phyloP scores from a whole-genome alignment of 64 coral and sea anemone genomes.

The Montipora cactus region DNA sequence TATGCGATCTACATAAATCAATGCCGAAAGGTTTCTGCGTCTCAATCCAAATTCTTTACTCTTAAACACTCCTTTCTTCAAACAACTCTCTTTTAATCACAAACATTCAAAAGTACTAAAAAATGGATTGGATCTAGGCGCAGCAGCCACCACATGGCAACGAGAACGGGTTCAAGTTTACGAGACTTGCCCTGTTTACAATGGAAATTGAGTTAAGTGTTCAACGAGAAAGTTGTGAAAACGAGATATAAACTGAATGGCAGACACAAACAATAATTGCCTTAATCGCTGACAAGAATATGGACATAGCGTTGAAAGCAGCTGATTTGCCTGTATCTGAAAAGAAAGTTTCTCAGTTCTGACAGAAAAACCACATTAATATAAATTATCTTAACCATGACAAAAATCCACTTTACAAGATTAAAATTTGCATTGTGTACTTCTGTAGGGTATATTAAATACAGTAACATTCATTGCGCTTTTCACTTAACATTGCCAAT shows the following conservation, averaged over 20 bases:
- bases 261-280: neutral
- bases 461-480: neutral
- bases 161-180: neutral
- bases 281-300: neutral
- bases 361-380: neutral
- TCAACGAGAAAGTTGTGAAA: neutral
- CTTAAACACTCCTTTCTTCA: too few relatives aligned
- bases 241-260: neutral
- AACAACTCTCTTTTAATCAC: neutral
- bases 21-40: neutral
- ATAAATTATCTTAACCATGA: neutral
- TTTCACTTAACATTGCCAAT: constrained; percentile 9
- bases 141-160: neutral
- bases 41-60: neutral
- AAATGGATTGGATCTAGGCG: neutral
- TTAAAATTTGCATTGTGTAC: neutral
- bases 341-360: neutral
- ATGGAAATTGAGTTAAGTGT: neutral
- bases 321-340: neutral
- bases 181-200: neutral
- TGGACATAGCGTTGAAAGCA: neutral
- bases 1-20: neutral
- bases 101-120: neutral
- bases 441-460: neutral
- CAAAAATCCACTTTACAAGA: neutral